Base-by-base conservation (phyloP, 2,113 vertebrate genomes). In the Laterallus jamaicensis region DNA sequence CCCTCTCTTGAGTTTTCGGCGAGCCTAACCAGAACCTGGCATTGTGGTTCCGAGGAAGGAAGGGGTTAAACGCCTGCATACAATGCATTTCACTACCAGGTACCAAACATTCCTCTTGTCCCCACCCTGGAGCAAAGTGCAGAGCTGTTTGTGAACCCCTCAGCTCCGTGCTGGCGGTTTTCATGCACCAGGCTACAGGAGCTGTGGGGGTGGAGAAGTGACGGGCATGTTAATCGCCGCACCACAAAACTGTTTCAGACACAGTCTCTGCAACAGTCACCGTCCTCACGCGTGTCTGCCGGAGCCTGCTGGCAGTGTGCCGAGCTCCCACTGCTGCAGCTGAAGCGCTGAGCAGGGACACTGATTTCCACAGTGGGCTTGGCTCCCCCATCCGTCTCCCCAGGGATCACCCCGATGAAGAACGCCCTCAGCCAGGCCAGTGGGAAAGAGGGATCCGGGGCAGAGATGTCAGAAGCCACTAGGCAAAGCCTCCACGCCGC, bases 181-280 rank as follows among this genome's bases (percentile, higher is more conserved):
- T 15, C 37, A 6, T 44, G 1, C 3, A 3, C 52, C 28, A 0
- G 66, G 62, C 86, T 40, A 2, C 11, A 3, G 1, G 15, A 49
- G 64, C 31, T 4, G 0, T 1, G 37, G 78, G 47, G 63, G 26
- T 2, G 67, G 47, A n/a, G 70, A 15, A 62, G 42, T 1, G 75
- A 11, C 9, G 4, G 78, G 3, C 47, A 10, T 17, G 3, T 6
- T 5, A 15, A 7, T 10, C 15, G 5, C 31, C n/a, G 1, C 82
- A 26, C 42, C 42, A 5, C 35, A 6, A 2, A 8, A 6, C 6
- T 3, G 37, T 8, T 55, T 19, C 37, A 14, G 54, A 12, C 58
- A 2, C 2, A 1, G 24, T 1, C 28, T 29, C 12, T 2, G 28
- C 1, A 22, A 26, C 75, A 15, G 47, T 7, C 9, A 1, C 55